Evolutionary conservation across 2,797 vertebrate genomes (phyloP).

Genomic region (Cossypha heuglini): DNA sequence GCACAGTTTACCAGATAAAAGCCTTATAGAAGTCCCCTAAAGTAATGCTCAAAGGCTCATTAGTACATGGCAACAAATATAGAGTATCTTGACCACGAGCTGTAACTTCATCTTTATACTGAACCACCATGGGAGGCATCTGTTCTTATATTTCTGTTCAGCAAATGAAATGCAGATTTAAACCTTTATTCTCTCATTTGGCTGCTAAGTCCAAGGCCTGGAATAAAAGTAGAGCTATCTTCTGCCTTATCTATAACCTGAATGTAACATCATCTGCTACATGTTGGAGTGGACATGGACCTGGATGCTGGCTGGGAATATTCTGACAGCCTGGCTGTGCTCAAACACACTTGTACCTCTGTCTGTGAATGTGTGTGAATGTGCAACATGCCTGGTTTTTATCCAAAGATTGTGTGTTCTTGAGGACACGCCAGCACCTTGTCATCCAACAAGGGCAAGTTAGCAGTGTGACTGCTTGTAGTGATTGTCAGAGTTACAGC

Average conservation of each 20-base stretch:
- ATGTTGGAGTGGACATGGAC: neutral
- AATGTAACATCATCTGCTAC: neutral
- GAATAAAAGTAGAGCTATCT: neutral
- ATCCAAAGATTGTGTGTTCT: neutral
- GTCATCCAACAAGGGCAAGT: neutral
- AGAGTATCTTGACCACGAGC: neutral
- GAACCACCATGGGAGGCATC: neutral
- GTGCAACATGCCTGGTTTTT: neutral
- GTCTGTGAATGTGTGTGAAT: neutral
- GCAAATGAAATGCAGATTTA: neutral
- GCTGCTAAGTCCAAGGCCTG: neutral
- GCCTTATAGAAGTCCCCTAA: neutral
- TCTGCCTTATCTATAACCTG: neutral
- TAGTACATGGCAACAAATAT: neutral
- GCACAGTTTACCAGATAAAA: neutral
- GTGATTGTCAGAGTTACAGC: neutral
- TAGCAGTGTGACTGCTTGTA: neutral
- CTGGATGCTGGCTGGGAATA: neutral
- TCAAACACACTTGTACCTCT: neutral
- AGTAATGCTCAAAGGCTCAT: neutral
- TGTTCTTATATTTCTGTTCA: fast-evolving
- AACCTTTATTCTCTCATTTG: neutral
- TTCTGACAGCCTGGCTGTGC: neutral
- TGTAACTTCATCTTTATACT: neutral
- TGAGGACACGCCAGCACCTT: neutral